Conservation (phyloP, 2,888 invertebrate genomes). For the Caenorhabditis doughertyi region DNA sequence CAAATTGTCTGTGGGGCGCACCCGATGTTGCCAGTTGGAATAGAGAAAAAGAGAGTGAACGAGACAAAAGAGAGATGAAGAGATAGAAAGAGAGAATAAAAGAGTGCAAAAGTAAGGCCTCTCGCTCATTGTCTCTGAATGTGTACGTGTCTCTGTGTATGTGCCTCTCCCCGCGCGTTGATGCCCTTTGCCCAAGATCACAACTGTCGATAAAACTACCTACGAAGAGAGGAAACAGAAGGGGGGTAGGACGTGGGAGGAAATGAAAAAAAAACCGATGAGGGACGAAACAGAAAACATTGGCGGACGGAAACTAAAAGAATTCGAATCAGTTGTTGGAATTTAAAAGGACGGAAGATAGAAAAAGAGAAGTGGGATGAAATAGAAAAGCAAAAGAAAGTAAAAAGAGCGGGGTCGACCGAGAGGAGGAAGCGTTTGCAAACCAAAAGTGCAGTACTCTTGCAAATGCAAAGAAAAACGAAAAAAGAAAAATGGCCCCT, state of each 20-base stretch:
- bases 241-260: constrained; percentile 33
- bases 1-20: constrained; percentile 29
- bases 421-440: constrained; percentile 13
- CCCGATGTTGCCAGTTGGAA: constrained; percentile 30
- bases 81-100: neutral
- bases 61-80: neutral
- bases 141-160: constrained; percentile 22
- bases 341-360: constrained; percentile 28
- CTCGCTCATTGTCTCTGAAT: constrained; percentile 4
- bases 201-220: constrained; percentile 49
- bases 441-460: constrained; percentile 20
- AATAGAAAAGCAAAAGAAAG: constrained; percentile 13
- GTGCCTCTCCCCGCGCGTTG: constrained; percentile 6
- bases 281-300: neutral
- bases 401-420: neutral
- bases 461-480: constrained; percentile 29
- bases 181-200: constrained; percentile 60
- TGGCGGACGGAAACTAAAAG: constrained; percentile 7
- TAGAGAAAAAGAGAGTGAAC: neutral
- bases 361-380: constrained; percentile 15
- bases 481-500: neutral
- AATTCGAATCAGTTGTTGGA: constrained; percentile 43
- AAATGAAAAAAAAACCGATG: constrained; percentile 9
- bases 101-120: constrained; percentile 10
- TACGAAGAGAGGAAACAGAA: constrained; percentile 10